Evolutionary conservation across 2,797 vertebrate species (phyloP).

Genomic region (Fratercula arctica): DNA sequence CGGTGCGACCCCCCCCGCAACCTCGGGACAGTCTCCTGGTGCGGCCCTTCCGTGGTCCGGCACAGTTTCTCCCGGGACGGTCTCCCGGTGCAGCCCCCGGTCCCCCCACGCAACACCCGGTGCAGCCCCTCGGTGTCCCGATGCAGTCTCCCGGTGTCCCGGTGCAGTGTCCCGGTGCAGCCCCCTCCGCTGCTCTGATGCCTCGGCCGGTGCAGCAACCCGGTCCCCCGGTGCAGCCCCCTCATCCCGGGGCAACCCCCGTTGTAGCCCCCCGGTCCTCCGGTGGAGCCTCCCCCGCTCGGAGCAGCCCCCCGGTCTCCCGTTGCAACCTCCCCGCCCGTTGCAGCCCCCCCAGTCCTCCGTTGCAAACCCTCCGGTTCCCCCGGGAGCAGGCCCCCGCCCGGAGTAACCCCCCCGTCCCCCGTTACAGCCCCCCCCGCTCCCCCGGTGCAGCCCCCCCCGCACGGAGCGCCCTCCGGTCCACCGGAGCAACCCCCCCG

Average conservation of each 20-base stretch:
- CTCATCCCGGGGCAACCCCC: background rate
- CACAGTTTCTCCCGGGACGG: too few species aligned
- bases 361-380: background rate
- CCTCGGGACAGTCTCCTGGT: background rate
- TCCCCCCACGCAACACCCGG: background rate
- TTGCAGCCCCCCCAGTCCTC: too few species aligned
- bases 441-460: background rate
- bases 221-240: background rate
- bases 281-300: background rate
- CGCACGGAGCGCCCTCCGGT: background rate
- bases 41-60: background rate
- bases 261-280: background rate
- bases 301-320: background rate
- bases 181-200: background rate
- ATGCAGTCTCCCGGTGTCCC: background rate
- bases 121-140: background rate
- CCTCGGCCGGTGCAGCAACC: background rate
- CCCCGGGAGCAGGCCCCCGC: background rate
- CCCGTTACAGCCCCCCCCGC: too few species aligned
- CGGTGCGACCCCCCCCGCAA: background rate
- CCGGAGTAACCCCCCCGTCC: background rate
- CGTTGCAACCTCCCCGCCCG: background rate
- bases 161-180: background rate
- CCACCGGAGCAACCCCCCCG: too few species aligned
- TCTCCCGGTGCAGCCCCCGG: too few species aligned